Conservation (phyloP, 1,140 invertebrate genomes). For the Calosoma granatense region DNA sequence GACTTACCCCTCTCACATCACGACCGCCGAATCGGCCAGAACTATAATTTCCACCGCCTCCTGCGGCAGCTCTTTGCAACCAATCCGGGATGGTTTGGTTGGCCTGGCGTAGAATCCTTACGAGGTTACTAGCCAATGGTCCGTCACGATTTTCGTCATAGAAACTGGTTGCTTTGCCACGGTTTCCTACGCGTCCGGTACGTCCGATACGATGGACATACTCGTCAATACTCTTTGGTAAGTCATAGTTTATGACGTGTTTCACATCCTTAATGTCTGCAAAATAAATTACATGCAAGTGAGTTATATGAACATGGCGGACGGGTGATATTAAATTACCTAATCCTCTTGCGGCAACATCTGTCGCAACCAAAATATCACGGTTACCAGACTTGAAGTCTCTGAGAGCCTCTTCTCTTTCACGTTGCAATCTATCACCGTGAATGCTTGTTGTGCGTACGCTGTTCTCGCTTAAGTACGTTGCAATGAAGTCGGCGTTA, state of each 20-base stretch:
- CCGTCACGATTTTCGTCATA: slow-evolving; percentile 53
- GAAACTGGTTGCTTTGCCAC: slow-evolving; percentile 78
- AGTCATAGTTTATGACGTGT: slow-evolving; percentile 87
- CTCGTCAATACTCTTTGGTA: slow-evolving; percentile 80
- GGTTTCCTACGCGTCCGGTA: slow-evolving; percentile 83
- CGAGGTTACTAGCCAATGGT: slow-evolving; percentile 49
- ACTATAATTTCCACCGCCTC: slow-evolving; percentile 31
- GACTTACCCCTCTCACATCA: slow-evolving; percentile 37
- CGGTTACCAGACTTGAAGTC: slow-evolving; percentile 70
- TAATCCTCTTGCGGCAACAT: slow-evolving; percentile 83
- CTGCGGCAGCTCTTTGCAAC: slow-evolving; percentile 32
- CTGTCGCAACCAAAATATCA: slow-evolving; percentile 80
- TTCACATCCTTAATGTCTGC: slow-evolving; percentile 69
- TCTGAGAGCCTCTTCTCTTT: slow-evolving; percentile 76
- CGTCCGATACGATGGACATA: slow-evolving; percentile 94
- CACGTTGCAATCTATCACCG: slow-evolving; percentile 79
- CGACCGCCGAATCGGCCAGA: slow-evolving; percentile 38
- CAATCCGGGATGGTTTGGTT: slow-evolving; percentile 54
- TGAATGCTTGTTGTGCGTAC: slow-evolving; percentile 83
- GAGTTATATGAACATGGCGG: not conserved
- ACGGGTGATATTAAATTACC: slow-evolving; percentile 45
- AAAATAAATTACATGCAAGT: slow-evolving; percentile 21
- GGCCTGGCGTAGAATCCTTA: slow-evolving; percentile 59
- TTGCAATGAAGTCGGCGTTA: slow-evolving; percentile 79
- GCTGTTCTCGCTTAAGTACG: slow-evolving; percentile 36